A percentile compares a stretch with the other conserved stretches of the same genome.
These are phyloP conservation scores for Meloidogyne hapla DNA, from an alignment of 1,140 invertebrate genomes.

Conservation along the genomic window DNA sequence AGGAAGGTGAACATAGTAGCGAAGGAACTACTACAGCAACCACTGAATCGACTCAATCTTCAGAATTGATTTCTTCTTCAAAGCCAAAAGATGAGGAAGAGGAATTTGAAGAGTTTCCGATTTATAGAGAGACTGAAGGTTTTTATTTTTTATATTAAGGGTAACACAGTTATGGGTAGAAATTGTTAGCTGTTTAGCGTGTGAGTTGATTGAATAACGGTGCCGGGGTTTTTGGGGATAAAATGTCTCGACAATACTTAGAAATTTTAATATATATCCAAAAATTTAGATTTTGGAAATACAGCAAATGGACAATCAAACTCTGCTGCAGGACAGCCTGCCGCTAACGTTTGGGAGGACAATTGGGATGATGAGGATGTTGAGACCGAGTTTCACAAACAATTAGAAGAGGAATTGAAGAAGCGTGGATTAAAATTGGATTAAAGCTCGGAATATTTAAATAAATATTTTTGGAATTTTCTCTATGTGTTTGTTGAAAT, in stretches of 20 bases:
- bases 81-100: slow-evolving; percentile 20
- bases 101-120: slow-evolving; percentile 25
- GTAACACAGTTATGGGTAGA: no score
- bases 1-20: neutral
- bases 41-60: neutral
- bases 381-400: slow-evolving; percentile 30
- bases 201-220: no score
- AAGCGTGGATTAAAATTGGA: slow-evolving; percentile 22
- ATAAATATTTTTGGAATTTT: neutral
- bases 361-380: slow-evolving; percentile 32
- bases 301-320: neutral
- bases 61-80: slow-evolving; percentile 17
- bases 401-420: slow-evolving; percentile 30
- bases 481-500: neutral
- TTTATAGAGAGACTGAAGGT: slow-evolving; percentile 11
- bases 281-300: neutral
- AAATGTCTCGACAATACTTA: no score
- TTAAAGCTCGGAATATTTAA: neutral
- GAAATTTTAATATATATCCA: neutral
- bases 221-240: no score
- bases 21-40: neutral
- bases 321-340: neutral
- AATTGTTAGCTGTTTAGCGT: no score
- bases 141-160: neutral
- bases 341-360: slow-evolving; percentile 30